Evolutionary conservation across 2,797 vertebrate species (phyloP).

Genomic region (Eulemur coronatus): DNA sequence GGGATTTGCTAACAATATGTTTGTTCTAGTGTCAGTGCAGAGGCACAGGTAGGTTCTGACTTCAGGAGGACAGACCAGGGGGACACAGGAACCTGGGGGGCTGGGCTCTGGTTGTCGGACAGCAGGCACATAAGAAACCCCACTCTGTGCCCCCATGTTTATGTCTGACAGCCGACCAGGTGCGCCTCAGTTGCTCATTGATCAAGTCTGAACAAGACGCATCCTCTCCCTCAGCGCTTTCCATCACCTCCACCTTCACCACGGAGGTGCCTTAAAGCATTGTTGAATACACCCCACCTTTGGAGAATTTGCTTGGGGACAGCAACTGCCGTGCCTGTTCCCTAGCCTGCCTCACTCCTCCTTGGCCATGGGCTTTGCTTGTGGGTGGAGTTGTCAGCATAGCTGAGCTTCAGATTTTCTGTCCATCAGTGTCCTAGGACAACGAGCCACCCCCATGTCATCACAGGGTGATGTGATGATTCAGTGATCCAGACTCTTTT

Average conservation of each 20-base stretch:
- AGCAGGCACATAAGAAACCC: background rate
- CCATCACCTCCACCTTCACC: background rate
- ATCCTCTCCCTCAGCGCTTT: background rate
- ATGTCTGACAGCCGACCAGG: background rate
- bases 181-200: background rate
- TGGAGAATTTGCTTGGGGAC: background rate
- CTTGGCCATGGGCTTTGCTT: background rate
- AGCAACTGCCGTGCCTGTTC: no score
- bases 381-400: background rate
- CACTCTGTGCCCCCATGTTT: background rate
- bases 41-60: background rate
- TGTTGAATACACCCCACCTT: background rate
- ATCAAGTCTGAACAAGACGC: background rate
- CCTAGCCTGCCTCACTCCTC: background rate
- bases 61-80: background rate
- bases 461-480: background rate
- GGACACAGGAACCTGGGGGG: background rate
- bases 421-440: background rate
- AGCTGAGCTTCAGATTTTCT: background rate
- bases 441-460: background rate
- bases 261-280: background rate
- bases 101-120: background rate
- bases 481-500: background rate
- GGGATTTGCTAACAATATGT: no score
- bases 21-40: background rate